These are phyloP conservation scores for Micrasema longulum DNA, from an alignment of 1,140 invertebrate species.

Conservation along the genomic window DNA sequence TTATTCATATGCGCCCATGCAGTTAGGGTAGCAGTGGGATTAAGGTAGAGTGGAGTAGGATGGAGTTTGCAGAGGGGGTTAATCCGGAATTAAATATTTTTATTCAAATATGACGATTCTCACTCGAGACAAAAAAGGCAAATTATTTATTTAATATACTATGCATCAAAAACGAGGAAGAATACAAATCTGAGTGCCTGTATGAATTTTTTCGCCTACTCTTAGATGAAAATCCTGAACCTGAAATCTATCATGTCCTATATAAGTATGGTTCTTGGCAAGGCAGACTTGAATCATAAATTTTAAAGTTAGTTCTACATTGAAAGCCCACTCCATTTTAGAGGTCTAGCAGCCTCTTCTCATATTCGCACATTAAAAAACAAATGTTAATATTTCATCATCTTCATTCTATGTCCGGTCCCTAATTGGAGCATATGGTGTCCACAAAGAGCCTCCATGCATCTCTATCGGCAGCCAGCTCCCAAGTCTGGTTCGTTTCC, in stretches of 20 bases:
- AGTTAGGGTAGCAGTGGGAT: slow-evolving; percentile 24
- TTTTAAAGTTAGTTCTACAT: not conserved
- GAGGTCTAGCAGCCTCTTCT: not conserved
- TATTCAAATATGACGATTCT: slow-evolving; percentile 49
- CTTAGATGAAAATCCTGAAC: not conserved
- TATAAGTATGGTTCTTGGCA: not conserved
- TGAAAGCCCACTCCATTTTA: not conserved
- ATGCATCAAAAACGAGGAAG: not conserved
- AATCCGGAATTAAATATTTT: slow-evolving; percentile 51
- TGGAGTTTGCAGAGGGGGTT: slow-evolving; percentile 20
- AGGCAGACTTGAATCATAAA: not conserved
- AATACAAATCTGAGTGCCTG: not conserved
- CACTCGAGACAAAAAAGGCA: not conserved
- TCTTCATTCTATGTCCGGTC: too few species aligned
- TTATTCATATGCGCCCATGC: slow-evolving; percentile 9
- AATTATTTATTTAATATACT: not conserved
- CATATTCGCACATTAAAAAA: not conserved
- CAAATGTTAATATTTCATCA: not conserved
- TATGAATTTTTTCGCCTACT: not conserved
- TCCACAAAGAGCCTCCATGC: too few species aligned
- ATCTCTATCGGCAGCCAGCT: too few species aligned
- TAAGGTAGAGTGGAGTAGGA: not conserved
- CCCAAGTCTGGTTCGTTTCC: too few species aligned
- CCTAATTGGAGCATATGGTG: too few species aligned
- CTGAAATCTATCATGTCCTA: not conserved